phyloP scores from a whole-genome alignment of 2,797 vertebrate genomes.

The Myiotriccus ornatus region DNA sequence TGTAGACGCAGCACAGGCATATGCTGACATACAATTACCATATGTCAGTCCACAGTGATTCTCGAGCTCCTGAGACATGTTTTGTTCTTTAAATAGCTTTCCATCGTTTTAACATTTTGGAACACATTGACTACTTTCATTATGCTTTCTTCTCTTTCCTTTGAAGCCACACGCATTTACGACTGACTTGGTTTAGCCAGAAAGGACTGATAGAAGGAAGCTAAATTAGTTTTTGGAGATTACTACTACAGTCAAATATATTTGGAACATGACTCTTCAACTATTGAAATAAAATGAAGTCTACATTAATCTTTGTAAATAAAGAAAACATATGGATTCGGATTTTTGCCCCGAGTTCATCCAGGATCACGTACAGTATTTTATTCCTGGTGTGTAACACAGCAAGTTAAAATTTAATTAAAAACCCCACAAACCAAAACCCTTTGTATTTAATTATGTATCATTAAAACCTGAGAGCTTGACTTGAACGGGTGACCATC shows the following conservation, averaged over 20 bases:
- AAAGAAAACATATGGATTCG: conserved; percentile 3
- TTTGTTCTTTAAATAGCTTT: conserved; percentile 32
- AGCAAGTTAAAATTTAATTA: background rate
- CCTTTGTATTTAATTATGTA: background rate
- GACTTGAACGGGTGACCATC: background rate
- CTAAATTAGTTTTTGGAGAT: background rate
- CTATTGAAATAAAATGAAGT: background rate
- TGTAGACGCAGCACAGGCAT: background rate
- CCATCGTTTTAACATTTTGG: conserved; percentile 1
- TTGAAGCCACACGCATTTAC: background rate
- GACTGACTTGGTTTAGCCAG: background rate
- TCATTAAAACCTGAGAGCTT: background rate
- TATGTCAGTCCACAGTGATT: conserved; percentile 16
- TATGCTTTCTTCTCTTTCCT: background rate
- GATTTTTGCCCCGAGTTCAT: conserved; percentile 27
- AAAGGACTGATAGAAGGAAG: background rate
- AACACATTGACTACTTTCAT: background rate
- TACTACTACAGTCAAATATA: background rate
- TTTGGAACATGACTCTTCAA: background rate
- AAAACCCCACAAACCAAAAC: background rate
- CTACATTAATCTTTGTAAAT: background rate
- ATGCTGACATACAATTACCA: background rate
- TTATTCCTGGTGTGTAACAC: background rate
- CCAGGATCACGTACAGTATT: background rate
- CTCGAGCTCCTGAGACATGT: background rate